phyloP scores from a whole-genome alignment of 1,140 invertebrate species.

The Cephus cinctus region DNA sequence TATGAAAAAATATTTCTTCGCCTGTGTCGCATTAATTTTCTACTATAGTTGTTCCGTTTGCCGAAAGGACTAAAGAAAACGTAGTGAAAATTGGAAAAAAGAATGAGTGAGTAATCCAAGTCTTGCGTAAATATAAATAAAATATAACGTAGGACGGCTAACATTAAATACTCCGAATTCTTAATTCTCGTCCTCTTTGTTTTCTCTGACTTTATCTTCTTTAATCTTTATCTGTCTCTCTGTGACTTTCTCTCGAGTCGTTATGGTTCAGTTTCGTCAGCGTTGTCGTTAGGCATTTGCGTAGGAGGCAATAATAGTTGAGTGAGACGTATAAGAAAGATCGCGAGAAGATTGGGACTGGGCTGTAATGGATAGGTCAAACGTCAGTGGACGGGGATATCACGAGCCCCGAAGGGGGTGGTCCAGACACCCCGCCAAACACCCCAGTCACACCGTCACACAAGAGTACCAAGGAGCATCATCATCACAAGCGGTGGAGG shows the following conservation, averaged over 20 bases:
- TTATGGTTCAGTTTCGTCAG: constrained; percentile 31
- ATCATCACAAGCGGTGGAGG: constrained; percentile 29
- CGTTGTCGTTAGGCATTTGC: constrained; percentile 54
- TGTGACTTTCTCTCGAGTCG: constrained; percentile 16
- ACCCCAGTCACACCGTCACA: constrained; percentile 55
- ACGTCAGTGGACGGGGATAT: constrained; percentile 58
- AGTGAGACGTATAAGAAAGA: constrained; percentile 34
- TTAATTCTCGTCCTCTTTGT: too few species aligned
- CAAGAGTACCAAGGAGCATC: constrained; percentile 47
- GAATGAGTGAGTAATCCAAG: too few species aligned
- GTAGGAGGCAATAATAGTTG: constrained; percentile 50
- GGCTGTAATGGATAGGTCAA: constrained; percentile 56
- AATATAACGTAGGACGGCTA: too few species aligned
- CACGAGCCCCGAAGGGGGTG: constrained; percentile 55
- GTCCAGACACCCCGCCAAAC: constrained; percentile 60
- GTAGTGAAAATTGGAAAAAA: too few species aligned
- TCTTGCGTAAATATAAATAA: too few species aligned
- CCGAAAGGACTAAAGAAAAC: too few species aligned
- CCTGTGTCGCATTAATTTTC: too few species aligned
- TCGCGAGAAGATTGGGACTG: constrained; percentile 50
- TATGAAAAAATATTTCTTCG: too few species aligned
- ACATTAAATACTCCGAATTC: constrained; percentile 33
- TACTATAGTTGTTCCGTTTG: too few species aligned
- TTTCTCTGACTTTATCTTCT: constrained; percentile 37
- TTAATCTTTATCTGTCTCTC: too few species aligned